Percentiles rank a stretch among this genome's conserved stretches.
Evolutionary conservation across 2,113 vertebrate species (phyloP).

Genomic region (Trematocara unimaculatum): DNA sequence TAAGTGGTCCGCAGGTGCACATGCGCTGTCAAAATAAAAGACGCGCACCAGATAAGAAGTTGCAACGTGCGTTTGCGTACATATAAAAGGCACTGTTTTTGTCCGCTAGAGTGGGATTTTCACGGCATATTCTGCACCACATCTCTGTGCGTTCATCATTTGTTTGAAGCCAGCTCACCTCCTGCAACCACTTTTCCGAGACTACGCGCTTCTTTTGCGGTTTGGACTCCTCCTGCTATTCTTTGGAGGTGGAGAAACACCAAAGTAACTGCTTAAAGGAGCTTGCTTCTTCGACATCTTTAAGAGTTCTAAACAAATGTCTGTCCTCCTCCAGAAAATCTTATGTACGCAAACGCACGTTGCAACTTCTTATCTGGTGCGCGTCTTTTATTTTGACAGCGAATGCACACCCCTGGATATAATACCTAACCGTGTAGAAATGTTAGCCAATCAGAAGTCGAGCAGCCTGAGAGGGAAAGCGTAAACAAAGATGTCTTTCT

Average conservation of each 20-base stretch:
- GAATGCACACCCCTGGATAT: accelerated
- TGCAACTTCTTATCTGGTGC: background rate
- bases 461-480: background rate
- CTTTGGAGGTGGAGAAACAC: no score
- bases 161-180: no score
- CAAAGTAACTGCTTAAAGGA: accelerated
- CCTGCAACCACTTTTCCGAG: accelerated
- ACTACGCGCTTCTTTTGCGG: no score
- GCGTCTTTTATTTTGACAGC: background rate
- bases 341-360: accelerated
- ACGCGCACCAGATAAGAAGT: accelerated
- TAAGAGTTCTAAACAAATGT: no score
- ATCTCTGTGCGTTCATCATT: background rate
- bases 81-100: background rate
- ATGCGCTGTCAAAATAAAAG: background rate
- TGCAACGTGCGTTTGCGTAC: accelerated
- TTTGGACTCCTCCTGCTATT: accelerated
- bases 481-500: background rate
- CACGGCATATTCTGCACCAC: accelerated
- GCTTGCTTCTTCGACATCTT: no score
- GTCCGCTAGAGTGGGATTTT: accelerated
- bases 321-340: background rate
- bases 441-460: background rate
- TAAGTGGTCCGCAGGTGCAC: accelerated
- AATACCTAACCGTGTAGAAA: accelerated